Conservation (phyloP, 2,888 invertebrate species). For the Leucophenga montana region DNA sequence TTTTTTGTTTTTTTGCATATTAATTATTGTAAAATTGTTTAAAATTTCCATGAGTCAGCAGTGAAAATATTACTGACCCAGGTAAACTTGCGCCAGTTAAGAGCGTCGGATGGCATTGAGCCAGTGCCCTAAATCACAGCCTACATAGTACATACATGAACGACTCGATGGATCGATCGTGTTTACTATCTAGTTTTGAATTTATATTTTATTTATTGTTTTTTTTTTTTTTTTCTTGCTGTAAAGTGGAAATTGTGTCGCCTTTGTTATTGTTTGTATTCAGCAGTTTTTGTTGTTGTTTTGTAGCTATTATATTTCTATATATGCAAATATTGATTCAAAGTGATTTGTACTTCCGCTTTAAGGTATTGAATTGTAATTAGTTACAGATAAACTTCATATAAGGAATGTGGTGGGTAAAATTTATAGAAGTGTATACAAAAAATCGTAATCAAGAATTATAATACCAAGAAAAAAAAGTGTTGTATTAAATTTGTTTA, state of each 20-base stretch:
- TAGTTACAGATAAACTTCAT: too few relatives aligned
- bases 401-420: too few relatives aligned
- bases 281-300: not conserved
- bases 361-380: too few relatives aligned
- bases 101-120: slow-evolving; percentile 53
- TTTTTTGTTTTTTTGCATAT: too few relatives aligned
- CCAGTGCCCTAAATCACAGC: slow-evolving; percentile 51
- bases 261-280: slow-evolving; percentile 11
- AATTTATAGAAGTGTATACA: too few relatives aligned
- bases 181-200: too few relatives aligned
- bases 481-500: too few relatives aligned
- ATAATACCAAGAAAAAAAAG: too few relatives aligned
- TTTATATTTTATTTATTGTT: too few relatives aligned
- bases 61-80: slow-evolving; percentile 32
- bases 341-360: too few relatives aligned
- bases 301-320: not conserved
- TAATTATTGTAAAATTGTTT: not conserved
- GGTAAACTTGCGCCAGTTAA: slow-evolving; percentile 5
- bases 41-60: slow-evolving; percentile 20
- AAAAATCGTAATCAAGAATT: too few relatives aligned
- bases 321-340: too few relatives aligned
- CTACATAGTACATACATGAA: slow-evolving; percentile 31
- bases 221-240: not conserved
- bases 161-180: not conserved
- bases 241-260: slow-evolving; percentile 7